Conservation (phyloP, 2,113 vertebrate genomes). For the Cynoglossus semilaevis region DNA sequence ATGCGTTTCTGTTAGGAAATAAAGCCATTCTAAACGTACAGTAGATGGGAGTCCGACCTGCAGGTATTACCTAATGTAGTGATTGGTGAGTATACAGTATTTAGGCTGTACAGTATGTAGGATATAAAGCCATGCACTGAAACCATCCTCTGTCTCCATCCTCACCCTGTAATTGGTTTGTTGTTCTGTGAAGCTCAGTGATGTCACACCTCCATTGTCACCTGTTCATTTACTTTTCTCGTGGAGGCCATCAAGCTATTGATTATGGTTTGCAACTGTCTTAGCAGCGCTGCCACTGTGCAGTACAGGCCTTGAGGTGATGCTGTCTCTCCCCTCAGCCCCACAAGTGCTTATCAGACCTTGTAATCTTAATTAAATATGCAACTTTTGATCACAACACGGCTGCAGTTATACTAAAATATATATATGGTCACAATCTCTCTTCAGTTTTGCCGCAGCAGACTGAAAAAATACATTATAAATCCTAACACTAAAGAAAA, state of each 20-base stretch:
- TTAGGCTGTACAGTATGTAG: constrained; percentile 4
- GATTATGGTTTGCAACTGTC: constrained; percentile 80
- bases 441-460: constrained; percentile 50
- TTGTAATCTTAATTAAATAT: constrained; percentile 97
- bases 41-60: too few species aligned
- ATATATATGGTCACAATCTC: too few species aligned
- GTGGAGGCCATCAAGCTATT: constrained; percentile 84
- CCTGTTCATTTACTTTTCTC: constrained; percentile 74
- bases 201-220: constrained; percentile 86
- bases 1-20: too few species aligned
- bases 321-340: constrained; percentile 77
- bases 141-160: neutral
- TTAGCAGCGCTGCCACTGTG: constrained; percentile 90
- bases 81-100: too few species aligned
- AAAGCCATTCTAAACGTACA: too few species aligned
- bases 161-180: constrained; percentile 72
- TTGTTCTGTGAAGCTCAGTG: constrained; percentile 78
- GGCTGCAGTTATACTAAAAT: too few species aligned
- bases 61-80: too few species aligned
- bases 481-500: too few species aligned
- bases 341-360: constrained; percentile 87
- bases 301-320: constrained; percentile 89
- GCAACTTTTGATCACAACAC: constrained; percentile 85
- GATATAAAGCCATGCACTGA: too few species aligned
- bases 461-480: too few species aligned